Conservation (phyloP, 2,888 invertebrate species). For the Caenorhabditis doughertyi region DNA sequence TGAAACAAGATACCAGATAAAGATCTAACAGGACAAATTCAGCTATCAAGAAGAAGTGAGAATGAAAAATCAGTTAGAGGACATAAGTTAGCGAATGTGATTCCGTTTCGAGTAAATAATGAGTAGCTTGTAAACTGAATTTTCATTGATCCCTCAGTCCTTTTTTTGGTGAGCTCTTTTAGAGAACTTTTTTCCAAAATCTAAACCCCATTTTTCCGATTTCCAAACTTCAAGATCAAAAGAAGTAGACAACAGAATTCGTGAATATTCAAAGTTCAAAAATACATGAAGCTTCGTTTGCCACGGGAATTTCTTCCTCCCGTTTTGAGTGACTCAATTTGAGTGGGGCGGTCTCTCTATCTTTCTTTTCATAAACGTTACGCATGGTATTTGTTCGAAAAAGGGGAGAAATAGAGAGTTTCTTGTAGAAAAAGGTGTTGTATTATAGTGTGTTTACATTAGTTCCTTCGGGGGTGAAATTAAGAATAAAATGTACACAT, state of each 20-base stretch:
- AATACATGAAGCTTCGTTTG: background rate
- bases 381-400: conserved; percentile 61
- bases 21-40: conserved; percentile 13
- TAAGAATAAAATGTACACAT: conserved; percentile 33
- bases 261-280: background rate
- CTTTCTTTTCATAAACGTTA: conserved; percentile 50
- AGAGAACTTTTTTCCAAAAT: too few relatives aligned
- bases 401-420: conserved; percentile 18
- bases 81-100: too few relatives aligned
- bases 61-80: too few relatives aligned
- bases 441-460: conserved; percentile 46
- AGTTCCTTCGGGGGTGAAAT: conserved; percentile 51
- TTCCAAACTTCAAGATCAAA: background rate
- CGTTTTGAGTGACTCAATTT: conserved; percentile 58
- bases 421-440: conserved; percentile 48
- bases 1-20: conserved; percentile 33
- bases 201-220: too few relatives aligned
- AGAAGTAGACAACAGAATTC: background rate
- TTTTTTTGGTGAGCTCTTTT: too few relatives aligned
- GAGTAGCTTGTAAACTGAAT: background rate
- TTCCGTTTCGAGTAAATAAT: background rate
- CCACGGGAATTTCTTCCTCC: conserved; percentile 19
- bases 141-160: too few relatives aligned
- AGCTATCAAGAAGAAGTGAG: background rate
- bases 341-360: conserved; percentile 41